Conservation (phyloP, 2,113 vertebrate species). For the Serinus canaria region DNA sequence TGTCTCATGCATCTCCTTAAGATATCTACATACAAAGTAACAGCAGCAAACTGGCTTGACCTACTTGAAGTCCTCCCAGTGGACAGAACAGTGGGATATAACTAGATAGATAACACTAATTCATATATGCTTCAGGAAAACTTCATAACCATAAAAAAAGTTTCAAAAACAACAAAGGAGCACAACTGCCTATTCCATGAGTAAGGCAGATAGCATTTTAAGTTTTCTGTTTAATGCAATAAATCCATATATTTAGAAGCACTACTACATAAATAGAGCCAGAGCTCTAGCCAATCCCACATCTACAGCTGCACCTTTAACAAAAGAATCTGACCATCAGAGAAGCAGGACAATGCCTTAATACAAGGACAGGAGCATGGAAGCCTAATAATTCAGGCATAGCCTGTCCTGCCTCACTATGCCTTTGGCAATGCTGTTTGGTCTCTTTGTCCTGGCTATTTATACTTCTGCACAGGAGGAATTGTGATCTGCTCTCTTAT, state of each 20-base stretch:
- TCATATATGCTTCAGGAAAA: not conserved
- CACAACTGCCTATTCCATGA: not conserved
- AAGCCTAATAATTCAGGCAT: not conserved
- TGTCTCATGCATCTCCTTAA: not conserved
- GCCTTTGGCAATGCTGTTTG: not conserved
- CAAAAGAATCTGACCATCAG: not conserved
- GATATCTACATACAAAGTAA: not conserved
- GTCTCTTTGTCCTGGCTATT: not conserved
- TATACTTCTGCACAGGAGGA: not conserved
- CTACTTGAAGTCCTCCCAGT: not conserved
- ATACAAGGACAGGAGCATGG: accelerated
- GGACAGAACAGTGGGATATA: not conserved
- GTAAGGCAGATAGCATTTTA: not conserved
- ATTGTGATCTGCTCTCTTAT: not conserved
- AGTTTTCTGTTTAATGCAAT: not conserved
- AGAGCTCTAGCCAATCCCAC: not conserved
- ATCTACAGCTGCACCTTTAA: not conserved
- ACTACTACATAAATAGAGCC: not conserved
- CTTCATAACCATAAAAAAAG: not conserved
- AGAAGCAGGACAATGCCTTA: not conserved
- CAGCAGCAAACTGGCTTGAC: not conserved
- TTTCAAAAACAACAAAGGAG: not conserved
- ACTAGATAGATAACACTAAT: not conserved
- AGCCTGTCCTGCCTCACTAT: not conserved
- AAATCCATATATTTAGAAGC: not conserved